Base-by-base conservation (phyloP, 2,113 vertebrate genomes). In the Oriolus oriolus region DNA sequence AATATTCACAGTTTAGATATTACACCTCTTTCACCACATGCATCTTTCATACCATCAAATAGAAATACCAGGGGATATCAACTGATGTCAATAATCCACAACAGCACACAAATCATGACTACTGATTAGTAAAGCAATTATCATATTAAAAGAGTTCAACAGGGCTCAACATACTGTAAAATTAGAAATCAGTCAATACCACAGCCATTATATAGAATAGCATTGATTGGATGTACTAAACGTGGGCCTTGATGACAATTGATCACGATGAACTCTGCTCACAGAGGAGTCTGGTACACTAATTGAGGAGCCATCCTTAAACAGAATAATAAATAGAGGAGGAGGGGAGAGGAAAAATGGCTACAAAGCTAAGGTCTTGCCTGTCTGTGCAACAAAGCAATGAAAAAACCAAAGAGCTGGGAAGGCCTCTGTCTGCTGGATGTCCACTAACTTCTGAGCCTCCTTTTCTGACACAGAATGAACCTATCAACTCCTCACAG, bases 91-190 rank as follows among this genome's bases (percentile, higher is more conserved):
- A 73, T 85, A 90, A 94, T 73, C 45, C 5, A 4, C 85, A 79
- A 20, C 7, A 33, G 87, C 95, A 79, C 85, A 79, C 75, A 76
- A 85, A 93, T 85, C 74, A 79, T 80, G 90, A 73, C 78, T 92
- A 85, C 87, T 92, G 70, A 97, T 94, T 91, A 95, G 85, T 56
- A 80, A 94, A 91, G 82, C 88, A 91, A 93, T 97, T 97, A 96
- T 69, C 95, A 93, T 97, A 90, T 95, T 97, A 93, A 95, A 93
- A 94, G 95, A 95, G 96, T 95, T 96, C 94, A 95, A 52, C 70
- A 57, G 82, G 78, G 88, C 85, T 95, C 90, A 91, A 80, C 88
- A 83, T 83, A 94, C 65, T 93, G 66, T 94, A 95, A 93, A 93
- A 94, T 96, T 88, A 96, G 79, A 91, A 92, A 61, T 41, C 70